Percentiles rank a stretch among this genome's conserved stretches.
phyloP scores from a whole-genome alignment of 2,113 vertebrate genomes.

The Regulus satrapa region DNA sequence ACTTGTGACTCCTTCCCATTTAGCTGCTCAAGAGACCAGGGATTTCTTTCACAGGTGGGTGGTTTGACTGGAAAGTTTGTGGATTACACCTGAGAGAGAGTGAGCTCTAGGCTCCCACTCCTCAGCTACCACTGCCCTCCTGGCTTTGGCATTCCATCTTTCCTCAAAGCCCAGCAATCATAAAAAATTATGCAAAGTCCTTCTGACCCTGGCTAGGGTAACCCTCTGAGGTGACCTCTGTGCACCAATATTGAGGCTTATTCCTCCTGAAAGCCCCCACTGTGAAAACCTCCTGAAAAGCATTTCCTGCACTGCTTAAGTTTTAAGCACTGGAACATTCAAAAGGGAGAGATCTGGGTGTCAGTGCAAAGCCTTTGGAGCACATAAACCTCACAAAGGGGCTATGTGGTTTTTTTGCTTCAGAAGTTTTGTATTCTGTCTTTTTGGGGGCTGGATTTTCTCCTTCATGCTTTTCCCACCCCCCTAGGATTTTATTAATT shows the following conservation, averaged over 20 bases:
- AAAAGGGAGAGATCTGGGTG: neutral
- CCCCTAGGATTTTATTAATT: neutral
- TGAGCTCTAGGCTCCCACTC: neutral
- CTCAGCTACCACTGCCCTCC: neutral
- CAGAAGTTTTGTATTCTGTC: neutral
- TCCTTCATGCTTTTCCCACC: neutral
- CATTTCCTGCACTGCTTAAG: neutral
- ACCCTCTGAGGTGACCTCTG: fast-evolving
- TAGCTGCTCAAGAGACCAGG: neutral
- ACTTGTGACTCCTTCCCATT: neutral
- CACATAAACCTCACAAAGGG: neutral
- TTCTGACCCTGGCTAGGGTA: neutral
- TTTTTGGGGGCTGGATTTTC: neutral
- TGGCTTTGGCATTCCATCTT: neutral
- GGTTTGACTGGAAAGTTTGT: neutral
- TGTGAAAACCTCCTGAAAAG: neutral
- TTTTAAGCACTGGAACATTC: neutral
- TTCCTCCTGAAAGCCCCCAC: neutral
- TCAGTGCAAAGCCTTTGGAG: neutral
- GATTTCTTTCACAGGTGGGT: neutral
- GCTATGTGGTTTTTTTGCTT: neutral
- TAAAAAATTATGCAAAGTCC: neutral
- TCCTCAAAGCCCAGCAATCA: neutral
- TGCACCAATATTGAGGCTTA: neutral
- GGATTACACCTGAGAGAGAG: neutral